Percentiles rank a stretch among this genome's conserved stretches.
These are phyloP conservation scores for Littorina saxatilis DNA, from an alignment of 1,140 invertebrate species.

Conservation along the genomic window DNA sequence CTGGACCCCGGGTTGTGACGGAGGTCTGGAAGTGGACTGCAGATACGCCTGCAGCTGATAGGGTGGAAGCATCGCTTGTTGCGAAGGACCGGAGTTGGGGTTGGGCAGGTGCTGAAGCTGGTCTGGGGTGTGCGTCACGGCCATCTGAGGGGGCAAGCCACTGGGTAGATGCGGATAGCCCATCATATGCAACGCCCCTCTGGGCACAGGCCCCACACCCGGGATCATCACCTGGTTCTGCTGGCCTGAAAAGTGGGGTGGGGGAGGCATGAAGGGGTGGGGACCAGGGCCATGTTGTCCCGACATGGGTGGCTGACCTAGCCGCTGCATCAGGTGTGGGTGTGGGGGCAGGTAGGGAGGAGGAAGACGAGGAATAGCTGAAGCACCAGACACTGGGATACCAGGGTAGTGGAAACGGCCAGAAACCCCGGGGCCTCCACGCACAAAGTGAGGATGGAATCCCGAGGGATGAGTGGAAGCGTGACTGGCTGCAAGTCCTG, in stretches of 20 bases:
- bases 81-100: not conserved
- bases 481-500: not conserved
- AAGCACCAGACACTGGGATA: not conserved
- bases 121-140: not conserved
- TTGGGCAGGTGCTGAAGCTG: not conserved
- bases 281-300: not conserved
- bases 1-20: not conserved
- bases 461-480: not conserved
- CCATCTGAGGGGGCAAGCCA: not conserved
- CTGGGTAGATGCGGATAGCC: constrained; percentile 36
- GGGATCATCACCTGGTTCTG: not conserved
- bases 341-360: not conserved
- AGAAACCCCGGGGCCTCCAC: not conserved
- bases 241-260: not conserved
- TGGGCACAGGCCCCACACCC: constrained; percentile 10
- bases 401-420: not conserved
- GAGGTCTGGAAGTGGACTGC: too few relatives aligned
- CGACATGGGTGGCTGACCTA: constrained; percentile 1
- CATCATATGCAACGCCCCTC: constrained; percentile 28
- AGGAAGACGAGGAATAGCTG: constrained; percentile 4
- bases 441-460: not conserved
- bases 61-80: too few relatives aligned
- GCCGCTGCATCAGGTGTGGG: constrained; percentile 3
- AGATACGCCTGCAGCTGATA: constrained; percentile 20
- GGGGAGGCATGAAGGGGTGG: constrained; percentile 4